Percentiles rank a stretch among this genome's conserved stretches.
Evolutionary conservation across 2,113 vertebrate species (phyloP).

Genomic region (Jaculus jaculus): DNA sequence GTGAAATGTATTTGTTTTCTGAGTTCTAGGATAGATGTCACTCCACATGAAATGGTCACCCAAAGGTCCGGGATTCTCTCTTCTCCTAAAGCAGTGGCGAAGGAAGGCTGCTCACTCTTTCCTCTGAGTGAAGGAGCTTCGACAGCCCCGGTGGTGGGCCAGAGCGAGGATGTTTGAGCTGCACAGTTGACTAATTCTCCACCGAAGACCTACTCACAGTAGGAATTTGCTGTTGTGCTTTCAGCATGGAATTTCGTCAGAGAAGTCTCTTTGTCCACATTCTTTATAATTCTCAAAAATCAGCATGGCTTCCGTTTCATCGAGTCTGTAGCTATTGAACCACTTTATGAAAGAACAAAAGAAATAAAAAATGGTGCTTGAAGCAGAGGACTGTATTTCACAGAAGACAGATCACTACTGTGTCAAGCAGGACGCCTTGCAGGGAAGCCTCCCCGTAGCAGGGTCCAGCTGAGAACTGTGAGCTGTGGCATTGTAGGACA

Average conservation of each 20-base stretch:
- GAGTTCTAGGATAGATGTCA: not conserved
- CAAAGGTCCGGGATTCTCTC: not conserved
- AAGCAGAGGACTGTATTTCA: slow-evolving; percentile 1
- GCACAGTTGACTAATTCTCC: not conserved
- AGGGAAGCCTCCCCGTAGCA: not conserved
- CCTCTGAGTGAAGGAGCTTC: too few species aligned
- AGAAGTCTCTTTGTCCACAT: not conserved
- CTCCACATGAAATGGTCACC: not conserved
- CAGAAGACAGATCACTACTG: slow-evolving; percentile 22
- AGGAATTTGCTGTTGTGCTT: not conserved
- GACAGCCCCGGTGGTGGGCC: fast-evolving
- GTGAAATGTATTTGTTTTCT: not conserved
- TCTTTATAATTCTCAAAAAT: slow-evolving; percentile 14
- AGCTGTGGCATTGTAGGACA: not conserved
- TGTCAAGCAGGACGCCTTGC: slow-evolving; percentile 1
- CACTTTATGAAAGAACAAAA: slow-evolving; percentile 22
- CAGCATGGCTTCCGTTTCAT: slow-evolving; percentile 46
- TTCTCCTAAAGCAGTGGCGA: not conserved
- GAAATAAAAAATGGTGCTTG: not conserved
- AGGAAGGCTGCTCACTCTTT: not conserved
- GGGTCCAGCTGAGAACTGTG: not conserved
- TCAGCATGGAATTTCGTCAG: slow-evolving; percentile 25
- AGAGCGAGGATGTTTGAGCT: fast-evolving
- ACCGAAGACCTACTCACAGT: not conserved
- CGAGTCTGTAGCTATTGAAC: slow-evolving; percentile 3